These are phyloP conservation scores for Ptychochromis oligacanthus DNA, from an alignment of 2,113 vertebrate species.

Conservation along the genomic window DNA sequence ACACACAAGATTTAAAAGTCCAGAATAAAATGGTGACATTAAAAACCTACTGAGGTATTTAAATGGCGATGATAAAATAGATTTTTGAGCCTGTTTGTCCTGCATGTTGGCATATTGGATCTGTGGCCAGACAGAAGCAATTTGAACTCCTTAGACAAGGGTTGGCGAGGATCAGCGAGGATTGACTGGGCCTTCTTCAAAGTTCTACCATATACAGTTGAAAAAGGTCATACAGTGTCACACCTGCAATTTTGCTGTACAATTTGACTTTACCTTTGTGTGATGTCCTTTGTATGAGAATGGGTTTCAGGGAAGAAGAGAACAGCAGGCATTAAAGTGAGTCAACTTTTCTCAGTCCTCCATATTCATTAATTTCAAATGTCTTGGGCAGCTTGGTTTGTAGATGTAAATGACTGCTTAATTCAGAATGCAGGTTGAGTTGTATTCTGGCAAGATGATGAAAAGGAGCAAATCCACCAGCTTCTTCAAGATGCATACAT, in stretches of 20 bases:
- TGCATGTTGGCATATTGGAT: background rate
- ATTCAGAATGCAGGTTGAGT: background rate
- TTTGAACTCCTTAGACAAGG: background rate
- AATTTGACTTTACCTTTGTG: background rate
- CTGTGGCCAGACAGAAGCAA: background rate
- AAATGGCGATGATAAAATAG: background rate
- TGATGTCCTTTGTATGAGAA: background rate
- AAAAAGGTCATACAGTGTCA: background rate
- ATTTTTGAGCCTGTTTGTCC: background rate
- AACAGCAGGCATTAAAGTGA: background rate
- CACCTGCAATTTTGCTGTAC: background rate
- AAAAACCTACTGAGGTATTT: background rate
- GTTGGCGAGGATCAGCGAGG: background rate
- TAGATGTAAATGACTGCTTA: background rate
- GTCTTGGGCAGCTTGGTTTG: background rate
- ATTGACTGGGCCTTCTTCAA: background rate
- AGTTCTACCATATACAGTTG: accelerated
- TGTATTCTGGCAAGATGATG: background rate
- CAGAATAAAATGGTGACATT: background rate
- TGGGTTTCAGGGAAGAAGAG: background rate
- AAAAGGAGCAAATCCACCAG: background rate
- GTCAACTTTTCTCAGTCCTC: accelerated
- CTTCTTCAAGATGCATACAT: background rate
- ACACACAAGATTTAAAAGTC: background rate
- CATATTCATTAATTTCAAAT: background rate